Evolutionary conservation across 1,140 invertebrate genomes (phyloP), one percentile per base, ranked within the genome.

Genomic region (Zaprionus nigranus): DNA sequence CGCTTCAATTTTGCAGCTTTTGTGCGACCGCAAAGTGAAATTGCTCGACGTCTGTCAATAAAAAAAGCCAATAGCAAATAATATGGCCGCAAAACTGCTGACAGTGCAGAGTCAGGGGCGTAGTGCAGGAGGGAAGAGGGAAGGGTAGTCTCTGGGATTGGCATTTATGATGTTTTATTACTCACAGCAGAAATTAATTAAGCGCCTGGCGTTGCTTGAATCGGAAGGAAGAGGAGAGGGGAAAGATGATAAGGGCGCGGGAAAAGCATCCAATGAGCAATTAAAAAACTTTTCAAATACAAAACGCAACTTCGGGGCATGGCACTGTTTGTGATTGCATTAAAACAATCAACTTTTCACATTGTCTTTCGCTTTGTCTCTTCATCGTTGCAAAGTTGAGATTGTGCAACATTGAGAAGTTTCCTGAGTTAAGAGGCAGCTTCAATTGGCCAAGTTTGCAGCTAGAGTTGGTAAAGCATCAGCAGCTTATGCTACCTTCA

Each of bases 11-110:
- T 53, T 51, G 60, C 34, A 34, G 60, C 60, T 24, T 73, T 60
- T 73, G 49, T 60, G 73, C 64, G 54, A 86, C 83, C 82, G 71
- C 82, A 86, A 70, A 86, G 82, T 82, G 82, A 86, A 86, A 86
- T 86, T 86, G 81, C 83, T 68, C 66, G 71, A 83, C 66, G 78
- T 86, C 82, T 86, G 82, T 82, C 82, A 85, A 85, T 85, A 81
- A 81, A 84, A 76, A 78, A 72, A 68, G 59, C 73, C 74, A 85
- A 85, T 81, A 46, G 82, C 82, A 84, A 84, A 85, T 85, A 85
- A 81, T 85, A 78, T 75, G 75, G 78, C 78, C 60, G 70, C 78
- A 80, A 74, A 84, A 85, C 59, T 78, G 82, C 64, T 69, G 56
- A 81, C 79, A 68, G 64, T 69, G 64, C 36, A 71, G 22, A 17